Conservation (phyloP, 2,888 invertebrate genomes). For the Parnassius mnemosyne region DNA sequence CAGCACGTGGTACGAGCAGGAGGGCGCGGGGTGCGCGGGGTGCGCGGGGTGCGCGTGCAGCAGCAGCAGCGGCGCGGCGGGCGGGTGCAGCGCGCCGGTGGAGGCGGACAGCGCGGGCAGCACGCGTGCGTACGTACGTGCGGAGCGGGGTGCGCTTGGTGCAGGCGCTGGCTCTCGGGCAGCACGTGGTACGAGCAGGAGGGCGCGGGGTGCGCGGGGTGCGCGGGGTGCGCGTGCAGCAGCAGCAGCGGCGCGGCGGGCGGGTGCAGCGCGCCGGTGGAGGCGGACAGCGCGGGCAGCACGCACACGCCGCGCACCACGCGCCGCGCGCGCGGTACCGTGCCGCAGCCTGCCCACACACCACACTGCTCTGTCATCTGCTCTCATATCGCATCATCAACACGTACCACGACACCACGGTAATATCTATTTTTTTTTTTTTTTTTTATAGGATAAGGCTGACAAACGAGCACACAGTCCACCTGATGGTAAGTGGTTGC, state of each 20-base stretch:
- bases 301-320: slow-evolving; percentile 29
- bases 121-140: slow-evolving; percentile 59
- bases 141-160: slow-evolving; percentile 22
- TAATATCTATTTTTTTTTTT: too few relatives aligned
- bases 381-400: too few relatives aligned
- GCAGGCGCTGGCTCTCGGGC: slow-evolving; percentile 45
- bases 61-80: slow-evolving; percentile 40
- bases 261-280: slow-evolving; percentile 27
- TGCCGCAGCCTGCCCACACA: slow-evolving; percentile 37
- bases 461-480: too few relatives aligned
- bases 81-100: slow-evolving; percentile 31
- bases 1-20: slow-evolving; percentile 45
- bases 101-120: slow-evolving; percentile 81
- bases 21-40: slow-evolving; percentile 15
- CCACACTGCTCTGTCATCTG: not conserved
- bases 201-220: slow-evolving; percentile 15
- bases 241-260: slow-evolving; percentile 19
- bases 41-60: slow-evolving; percentile 38
- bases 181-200: slow-evolving; percentile 44
- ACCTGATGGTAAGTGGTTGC: too few relatives aligned
- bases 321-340: slow-evolving; percentile 30
- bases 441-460: too few relatives aligned
- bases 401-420: too few relatives aligned
- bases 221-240: slow-evolving; percentile 14
- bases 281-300: slow-evolving; percentile 43